Evolutionary conservation across 2,797 vertebrate species (phyloP), one percentile per base, ranked within the genome.

Genomic region (Eremophila alpestris): DNA sequence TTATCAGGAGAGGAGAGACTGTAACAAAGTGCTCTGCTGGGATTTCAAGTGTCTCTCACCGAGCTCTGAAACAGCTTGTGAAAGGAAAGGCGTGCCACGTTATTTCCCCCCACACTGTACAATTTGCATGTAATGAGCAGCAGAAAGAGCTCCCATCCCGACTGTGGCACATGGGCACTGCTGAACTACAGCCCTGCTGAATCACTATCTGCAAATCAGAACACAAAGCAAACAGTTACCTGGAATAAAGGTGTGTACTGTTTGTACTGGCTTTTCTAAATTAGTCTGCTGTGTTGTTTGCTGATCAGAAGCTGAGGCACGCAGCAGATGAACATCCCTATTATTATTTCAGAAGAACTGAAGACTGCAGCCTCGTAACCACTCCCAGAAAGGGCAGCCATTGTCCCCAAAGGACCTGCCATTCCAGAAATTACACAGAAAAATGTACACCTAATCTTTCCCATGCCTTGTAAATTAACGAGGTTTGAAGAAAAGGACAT

Each of bases 181-280:
- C 71, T 83, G 69, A 93, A 69, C 59, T 79, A 63, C 58, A 90
- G n/a, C 41, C 29, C 68, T 32, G 56, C 11, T 84, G 86, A 93
- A 88, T 73, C 94, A 95, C 71, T 73, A 77, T 62, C 75, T 79
- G 59, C 63, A 89, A 78, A 92, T 87, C 91, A 70, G 94, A 94
- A 81, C 5, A 7, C 77, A 88, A 73, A 82, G 80, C 70, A 73
- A 94, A 84, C 64, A 93, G 87, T 82, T 83, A 88, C 80, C 84
- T 84, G 74, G 55, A 94, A 82, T 83, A 86, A 76, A 94, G 85
- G 93, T 22, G 84, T 74, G 95, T 73, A 43, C 91, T 91, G 67
- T 94, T 93, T 91, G 90, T 77, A 71, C 60, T 71, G 51, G 38
- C 56, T 86, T 68, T 90, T 87, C 89, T 86, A 77, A 89, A 86